A percentile compares a stretch with the other conserved stretches of the same genome.
Conservation (phyloP, 2,113 vertebrate species). For the Melozone crissalis region DNA sequence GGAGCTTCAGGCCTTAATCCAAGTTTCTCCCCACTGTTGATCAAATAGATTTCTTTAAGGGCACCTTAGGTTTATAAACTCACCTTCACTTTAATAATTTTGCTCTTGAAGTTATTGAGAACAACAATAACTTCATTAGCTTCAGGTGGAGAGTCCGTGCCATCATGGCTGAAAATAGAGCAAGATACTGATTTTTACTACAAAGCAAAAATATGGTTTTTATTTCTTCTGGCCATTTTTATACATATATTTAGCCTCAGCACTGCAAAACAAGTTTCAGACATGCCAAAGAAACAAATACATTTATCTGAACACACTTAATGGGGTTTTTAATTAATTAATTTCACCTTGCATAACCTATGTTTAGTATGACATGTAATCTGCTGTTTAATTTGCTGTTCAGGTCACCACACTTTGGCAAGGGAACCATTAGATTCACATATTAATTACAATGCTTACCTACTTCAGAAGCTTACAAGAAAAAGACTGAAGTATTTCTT, state of each 20-base stretch:
- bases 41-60: neutral
- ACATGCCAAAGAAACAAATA: neutral
- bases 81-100: conserved; percentile 98
- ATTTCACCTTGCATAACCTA: neutral
- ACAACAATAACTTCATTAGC: conserved; percentile 87
- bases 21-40: neutral
- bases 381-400: neutral
- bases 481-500: neutral
- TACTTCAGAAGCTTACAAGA: neutral
- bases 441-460: neutral
- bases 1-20: neutral
- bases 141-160: conserved; percentile 92
- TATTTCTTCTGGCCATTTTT: neutral
- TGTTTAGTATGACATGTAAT: neutral
- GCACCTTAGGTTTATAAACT: conserved; percentile 17
- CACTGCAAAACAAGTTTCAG: neutral
- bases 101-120: conserved; percentile 95
- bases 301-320: neutral
- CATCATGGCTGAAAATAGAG: conserved; percentile 85
- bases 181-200: neutral
- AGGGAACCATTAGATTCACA: neutral
- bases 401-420: neutral
- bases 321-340: neutral
- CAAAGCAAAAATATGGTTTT: neutral
- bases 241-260: neutral